These are phyloP conservation scores for Copidosoma floridanum DNA, from an alignment of 1,140 invertebrate genomes.

Conservation along the genomic window DNA sequence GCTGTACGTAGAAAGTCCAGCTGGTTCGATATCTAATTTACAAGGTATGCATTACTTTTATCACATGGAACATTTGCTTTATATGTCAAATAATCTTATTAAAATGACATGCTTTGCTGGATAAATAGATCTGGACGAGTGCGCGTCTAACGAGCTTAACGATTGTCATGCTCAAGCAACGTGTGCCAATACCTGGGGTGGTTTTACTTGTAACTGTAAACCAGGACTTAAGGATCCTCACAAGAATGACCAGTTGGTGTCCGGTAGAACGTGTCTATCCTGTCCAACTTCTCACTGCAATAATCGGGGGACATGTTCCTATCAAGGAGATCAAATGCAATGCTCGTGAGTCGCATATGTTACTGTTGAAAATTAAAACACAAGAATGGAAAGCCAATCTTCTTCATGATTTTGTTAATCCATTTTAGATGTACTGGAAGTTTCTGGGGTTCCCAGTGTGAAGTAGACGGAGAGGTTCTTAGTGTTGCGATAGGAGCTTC, in stretches of 20 bases:
- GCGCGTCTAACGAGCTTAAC: conserved; percentile 78
- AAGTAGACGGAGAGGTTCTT: conserved; percentile 87
- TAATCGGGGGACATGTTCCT: conserved; percentile 78
- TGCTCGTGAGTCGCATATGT: conserved; percentile 67
- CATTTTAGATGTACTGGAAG: conserved; percentile 72
- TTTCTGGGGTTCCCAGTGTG: conserved; percentile 84
- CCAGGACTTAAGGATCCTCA: conserved; percentile 76
- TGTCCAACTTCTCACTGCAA: conserved; percentile 80
- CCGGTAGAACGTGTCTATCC: conserved; percentile 73
- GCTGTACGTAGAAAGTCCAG: conserved; percentile 76
- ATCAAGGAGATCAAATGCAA: conserved; percentile 70
- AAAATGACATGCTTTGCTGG: background rate
- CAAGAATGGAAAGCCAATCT: no score
- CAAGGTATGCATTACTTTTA: conserved; percentile 58
- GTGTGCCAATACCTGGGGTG: conserved; percentile 88
- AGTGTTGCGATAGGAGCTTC: conserved; percentile 87
- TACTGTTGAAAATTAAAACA: no score
- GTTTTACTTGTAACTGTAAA: conserved; percentile 82
- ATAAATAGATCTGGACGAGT: conserved; percentile 85
- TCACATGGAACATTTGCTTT: no score
- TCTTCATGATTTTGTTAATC: no score
- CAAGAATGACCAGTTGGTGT: conserved; percentile 62
- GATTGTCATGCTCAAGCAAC: conserved; percentile 85
- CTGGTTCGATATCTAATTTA: conserved; percentile 71
- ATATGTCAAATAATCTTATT: background rate